phyloP scores from a whole-genome alignment of 2,888 invertebrate genomes.

The Xiphydria camelus region DNA sequence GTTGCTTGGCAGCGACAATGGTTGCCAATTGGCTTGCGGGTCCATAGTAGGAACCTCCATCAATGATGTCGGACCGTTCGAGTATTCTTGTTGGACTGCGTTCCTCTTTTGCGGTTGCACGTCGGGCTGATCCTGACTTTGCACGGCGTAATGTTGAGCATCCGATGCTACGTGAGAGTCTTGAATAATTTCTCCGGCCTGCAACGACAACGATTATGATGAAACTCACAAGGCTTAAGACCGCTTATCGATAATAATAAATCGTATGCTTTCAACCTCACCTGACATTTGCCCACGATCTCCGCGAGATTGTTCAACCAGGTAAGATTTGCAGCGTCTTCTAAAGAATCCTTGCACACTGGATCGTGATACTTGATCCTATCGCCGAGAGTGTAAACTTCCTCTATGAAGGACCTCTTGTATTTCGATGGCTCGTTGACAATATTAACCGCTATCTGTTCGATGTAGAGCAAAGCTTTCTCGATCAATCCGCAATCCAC shows the following conservation, averaged over 20 bases:
- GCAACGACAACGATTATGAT: conserved; percentile 17
- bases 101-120: conserved; percentile 32
- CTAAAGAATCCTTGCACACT: conserved; percentile 59
- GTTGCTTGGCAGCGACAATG: conserved; percentile 37
- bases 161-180: too few relatives aligned
- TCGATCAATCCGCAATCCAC: conserved; percentile 77
- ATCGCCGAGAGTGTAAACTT: conserved; percentile 60
- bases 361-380: conserved; percentile 76
- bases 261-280: conserved; percentile 29
- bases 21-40: conserved; percentile 44
- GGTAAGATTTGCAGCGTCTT: conserved; percentile 60
- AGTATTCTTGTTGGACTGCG: conserved; percentile 32
- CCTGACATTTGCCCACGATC: conserved; percentile 57
- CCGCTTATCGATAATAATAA: conserved; percentile 6
- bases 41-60: conserved; percentile 39
- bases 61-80: conserved; percentile 38
- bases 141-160: conserved; percentile 18
- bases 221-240: too few relatives aligned
- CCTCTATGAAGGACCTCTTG: conserved; percentile 61
- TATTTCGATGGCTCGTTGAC: conserved; percentile 63
- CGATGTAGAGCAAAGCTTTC: conserved; percentile 82
- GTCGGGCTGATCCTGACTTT: conserved; percentile 39
- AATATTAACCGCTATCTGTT: conserved; percentile 74
- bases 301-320: conserved; percentile 64
- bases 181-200: conserved; percentile 52